These are phyloP conservation scores for Cryptus viduatorius DNA, from an alignment of 2,888 invertebrate species.

Conservation along the genomic window DNA sequence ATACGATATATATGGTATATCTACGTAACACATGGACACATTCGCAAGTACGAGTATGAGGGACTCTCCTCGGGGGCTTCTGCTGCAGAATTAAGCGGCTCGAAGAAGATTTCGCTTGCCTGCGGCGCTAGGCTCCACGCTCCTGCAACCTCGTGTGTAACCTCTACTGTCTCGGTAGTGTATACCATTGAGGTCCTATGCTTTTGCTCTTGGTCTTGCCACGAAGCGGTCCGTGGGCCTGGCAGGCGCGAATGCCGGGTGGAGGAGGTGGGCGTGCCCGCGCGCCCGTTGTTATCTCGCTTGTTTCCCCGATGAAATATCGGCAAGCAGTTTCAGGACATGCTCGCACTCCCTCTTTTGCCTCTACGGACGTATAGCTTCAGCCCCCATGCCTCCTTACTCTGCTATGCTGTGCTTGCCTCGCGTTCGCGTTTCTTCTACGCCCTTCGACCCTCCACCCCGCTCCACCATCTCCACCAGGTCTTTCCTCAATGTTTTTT, in stretches of 20 bases:
- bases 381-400: constrained; percentile 1
- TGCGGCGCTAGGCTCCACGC: constrained; percentile 23
- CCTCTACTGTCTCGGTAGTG: constrained; percentile 6
- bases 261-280: constrained; percentile 71
- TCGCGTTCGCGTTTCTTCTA: constrained; percentile 20
- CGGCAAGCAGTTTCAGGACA: constrained; percentile 80
- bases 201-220: constrained; percentile 38
- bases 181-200: constrained; percentile 14
- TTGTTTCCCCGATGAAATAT: constrained; percentile 83
- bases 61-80: constrained; percentile 11
- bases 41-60: constrained; percentile 3
- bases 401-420: constrained; percentile 24
- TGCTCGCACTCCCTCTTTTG: constrained; percentile 62
- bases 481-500: constrained; percentile 33
- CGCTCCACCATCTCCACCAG: constrained; percentile 33
- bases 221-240: constrained; percentile 42
- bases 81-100: constrained; percentile 44
- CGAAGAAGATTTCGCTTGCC: constrained; percentile 36
- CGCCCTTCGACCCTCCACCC: constrained; percentile 47
- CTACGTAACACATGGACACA: constrained; percentile 13
- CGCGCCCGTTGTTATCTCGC: constrained; percentile 81
- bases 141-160: constrained; percentile 17
- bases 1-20: not conserved
- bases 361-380: constrained; percentile 47
- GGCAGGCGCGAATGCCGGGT: constrained; percentile 58